Evolutionary conservation across 2,797 vertebrate species (phyloP), one percentile per base, ranked within the genome.

Genomic region (Alauda arvensis): DNA sequence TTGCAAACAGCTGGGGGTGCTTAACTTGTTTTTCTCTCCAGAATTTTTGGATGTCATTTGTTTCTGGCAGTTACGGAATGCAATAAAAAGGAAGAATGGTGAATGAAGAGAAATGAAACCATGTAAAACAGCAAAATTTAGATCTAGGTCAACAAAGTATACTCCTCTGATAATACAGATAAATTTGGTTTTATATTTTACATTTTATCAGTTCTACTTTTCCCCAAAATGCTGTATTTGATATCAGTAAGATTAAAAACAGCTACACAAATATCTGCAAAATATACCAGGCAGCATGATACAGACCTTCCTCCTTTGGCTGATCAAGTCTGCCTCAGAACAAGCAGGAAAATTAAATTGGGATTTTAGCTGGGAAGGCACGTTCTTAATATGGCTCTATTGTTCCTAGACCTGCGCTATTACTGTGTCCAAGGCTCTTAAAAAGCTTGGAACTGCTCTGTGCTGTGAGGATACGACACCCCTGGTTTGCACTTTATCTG

Each of bases 21-120:
- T 96, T 95, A 90, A 68, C 85, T 87, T 74, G 12, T 83, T 94
- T 92, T 91, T 37, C 82, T 93, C 80, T 43, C 34, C 60, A 91
- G 86, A 71, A 83, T 14, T 93, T 77, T 86, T 87, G 31, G 62
- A 83, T 88, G 93, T 93, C 69, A 51, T 85, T 85, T 88, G 42
- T 78, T 89, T 69, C 63, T 72, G 43, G 67, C 62, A 53, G 69
- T 77, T 85, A 68, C 13, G 15, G 33, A 87, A 87, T 14, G 23
- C 42, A 63, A 62, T 76, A 70, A 91, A 79, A 70, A 37, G 29
- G 29, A 61, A 70, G 26, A 57, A 77, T 49, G 34, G 51, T 18
- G 39, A 84, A 87, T 18, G n/a, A 83, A 67, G 46, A 59, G 45
- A 91, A 94, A 67, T 21, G 14, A n/a, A 45, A 34, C 31, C 48